These are phyloP conservation scores for Norana najaformis DNA, from an alignment of 2,888 invertebrate species.

Conservation along the genomic window DNA sequence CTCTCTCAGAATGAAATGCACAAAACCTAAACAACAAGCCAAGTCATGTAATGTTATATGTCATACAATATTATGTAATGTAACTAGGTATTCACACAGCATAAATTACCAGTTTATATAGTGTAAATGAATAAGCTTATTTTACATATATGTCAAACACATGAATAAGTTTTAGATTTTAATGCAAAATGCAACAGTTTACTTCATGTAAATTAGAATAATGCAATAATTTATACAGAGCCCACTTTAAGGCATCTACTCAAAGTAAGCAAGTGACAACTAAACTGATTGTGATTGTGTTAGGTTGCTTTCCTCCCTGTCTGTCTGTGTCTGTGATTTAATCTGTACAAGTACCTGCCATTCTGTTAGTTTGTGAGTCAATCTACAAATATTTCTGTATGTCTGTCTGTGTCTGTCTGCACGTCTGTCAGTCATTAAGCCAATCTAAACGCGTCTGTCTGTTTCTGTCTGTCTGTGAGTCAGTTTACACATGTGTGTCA, in stretches of 20 bases:
- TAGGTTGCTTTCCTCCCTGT: too few species aligned
- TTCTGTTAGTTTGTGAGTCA: too few species aligned
- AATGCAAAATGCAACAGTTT: neutral
- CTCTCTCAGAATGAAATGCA: slow-evolving; percentile 90
- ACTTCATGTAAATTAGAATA: neutral
- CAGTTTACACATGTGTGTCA: too few species aligned
- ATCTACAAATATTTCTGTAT: too few species aligned
- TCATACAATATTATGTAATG: neutral
- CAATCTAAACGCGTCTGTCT: neutral
- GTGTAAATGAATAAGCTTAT: too few species aligned
- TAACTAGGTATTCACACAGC: too few species aligned
- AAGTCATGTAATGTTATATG: neutral
- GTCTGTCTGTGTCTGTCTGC: too few species aligned
- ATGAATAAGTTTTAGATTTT: neutral
- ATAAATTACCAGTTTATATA: too few species aligned
- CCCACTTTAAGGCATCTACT: neutral
- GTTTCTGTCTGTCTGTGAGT: too few species aligned
- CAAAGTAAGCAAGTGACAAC: neutral
- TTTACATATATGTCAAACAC: neutral
- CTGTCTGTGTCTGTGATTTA: neutral
- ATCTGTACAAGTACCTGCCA: too few species aligned
- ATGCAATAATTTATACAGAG: neutral
- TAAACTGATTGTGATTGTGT: too few species aligned
- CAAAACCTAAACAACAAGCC: slow-evolving; percentile 72
- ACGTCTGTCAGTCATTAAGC: neutral